Conservation (phyloP, 2,888 invertebrate species). For the Biston stratarius region DNA sequence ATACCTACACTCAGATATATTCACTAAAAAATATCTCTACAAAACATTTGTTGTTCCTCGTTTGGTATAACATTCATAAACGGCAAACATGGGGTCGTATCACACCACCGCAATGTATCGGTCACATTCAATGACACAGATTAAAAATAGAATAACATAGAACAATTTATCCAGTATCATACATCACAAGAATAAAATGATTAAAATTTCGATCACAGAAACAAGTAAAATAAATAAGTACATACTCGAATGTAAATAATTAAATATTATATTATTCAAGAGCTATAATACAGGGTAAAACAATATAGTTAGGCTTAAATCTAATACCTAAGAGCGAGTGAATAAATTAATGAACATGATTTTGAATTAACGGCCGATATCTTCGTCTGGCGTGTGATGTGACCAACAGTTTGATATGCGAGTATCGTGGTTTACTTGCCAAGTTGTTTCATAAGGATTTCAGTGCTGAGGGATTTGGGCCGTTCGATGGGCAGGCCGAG, state of each 20-base stretch:
- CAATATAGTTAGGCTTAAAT: slow-evolving; percentile 58
- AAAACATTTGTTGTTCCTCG: slow-evolving; percentile 48
- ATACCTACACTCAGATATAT: slow-evolving; percentile 54
- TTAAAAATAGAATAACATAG: slow-evolving; percentile 20
- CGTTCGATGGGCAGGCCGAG: slow-evolving; percentile 94
- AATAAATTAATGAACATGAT: slow-evolving; percentile 23
- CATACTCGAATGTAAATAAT: slow-evolving; percentile 48
- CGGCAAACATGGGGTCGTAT: slow-evolving; percentile 61
- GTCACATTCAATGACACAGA: slow-evolving; percentile 2
- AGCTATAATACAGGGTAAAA: slow-evolving; percentile 50
- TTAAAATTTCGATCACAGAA: slow-evolving; percentile 60
- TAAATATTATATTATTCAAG: slow-evolving; percentile 47
- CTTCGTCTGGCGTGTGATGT: slow-evolving; percentile 39
- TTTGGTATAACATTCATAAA: slow-evolving; percentile 47
- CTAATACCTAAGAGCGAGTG: slow-evolving; percentile 45
- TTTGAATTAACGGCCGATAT: slow-evolving; percentile 9
- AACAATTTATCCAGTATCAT: neutral
- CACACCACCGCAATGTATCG: slow-evolving; percentile 64
- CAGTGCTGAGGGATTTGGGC: slow-evolving; percentile 94
- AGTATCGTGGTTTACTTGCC: slow-evolving; percentile 64
- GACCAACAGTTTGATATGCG: neutral
- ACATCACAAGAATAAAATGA: slow-evolving; percentile 35
- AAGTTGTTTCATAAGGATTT: slow-evolving; percentile 80
- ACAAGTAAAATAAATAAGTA: slow-evolving; percentile 52
- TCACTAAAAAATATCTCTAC: slow-evolving; percentile 44